A percentile compares a stretch with the other conserved stretches of the same genome.
Conservation (phyloP, 2,113 vertebrate species). For the Dromas ardeola region DNA sequence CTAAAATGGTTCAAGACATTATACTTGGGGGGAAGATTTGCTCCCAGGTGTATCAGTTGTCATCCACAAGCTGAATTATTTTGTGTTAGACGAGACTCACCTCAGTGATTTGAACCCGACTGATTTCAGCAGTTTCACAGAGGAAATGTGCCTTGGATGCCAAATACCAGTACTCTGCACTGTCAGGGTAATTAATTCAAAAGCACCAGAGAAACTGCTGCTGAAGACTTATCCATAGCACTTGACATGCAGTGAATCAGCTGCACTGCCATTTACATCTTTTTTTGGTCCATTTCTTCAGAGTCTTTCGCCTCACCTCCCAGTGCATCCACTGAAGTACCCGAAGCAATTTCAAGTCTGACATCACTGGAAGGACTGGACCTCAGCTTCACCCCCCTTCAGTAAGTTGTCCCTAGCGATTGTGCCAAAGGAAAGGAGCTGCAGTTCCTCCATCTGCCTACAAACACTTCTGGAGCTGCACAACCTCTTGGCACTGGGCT, state of each 20-base stretch:
- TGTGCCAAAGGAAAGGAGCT: constrained; percentile 69
- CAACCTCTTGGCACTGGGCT: constrained; percentile 64
- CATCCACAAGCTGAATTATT: constrained; percentile 52
- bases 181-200: constrained; percentile 64
- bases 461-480: constrained; percentile 74
- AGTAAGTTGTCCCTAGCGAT: constrained; percentile 22
- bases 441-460: constrained; percentile 59
- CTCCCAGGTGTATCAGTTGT: background rate
- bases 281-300: constrained; percentile 1
- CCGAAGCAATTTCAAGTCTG: constrained; percentile 56
- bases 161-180: constrained; percentile 56
- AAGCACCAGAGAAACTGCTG: constrained; percentile 1
- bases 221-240: constrained; percentile 28
- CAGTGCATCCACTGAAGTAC: background rate
- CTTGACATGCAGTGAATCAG: constrained; percentile 41
- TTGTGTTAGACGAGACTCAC: constrained; percentile 45
- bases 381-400: constrained; percentile 66
- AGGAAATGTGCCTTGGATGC: constrained; percentile 69
- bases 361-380: constrained; percentile 40
- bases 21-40: constrained; percentile 51
- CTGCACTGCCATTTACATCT: background rate
- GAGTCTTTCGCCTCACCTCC: constrained; percentile 37
- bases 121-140: constrained; percentile 40
- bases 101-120: constrained; percentile 54
- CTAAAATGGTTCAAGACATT: constrained; percentile 58